Evolutionary conservation across 2,888 invertebrate genomes (phyloP).

Genomic region (Lasius platythorax): DNA sequence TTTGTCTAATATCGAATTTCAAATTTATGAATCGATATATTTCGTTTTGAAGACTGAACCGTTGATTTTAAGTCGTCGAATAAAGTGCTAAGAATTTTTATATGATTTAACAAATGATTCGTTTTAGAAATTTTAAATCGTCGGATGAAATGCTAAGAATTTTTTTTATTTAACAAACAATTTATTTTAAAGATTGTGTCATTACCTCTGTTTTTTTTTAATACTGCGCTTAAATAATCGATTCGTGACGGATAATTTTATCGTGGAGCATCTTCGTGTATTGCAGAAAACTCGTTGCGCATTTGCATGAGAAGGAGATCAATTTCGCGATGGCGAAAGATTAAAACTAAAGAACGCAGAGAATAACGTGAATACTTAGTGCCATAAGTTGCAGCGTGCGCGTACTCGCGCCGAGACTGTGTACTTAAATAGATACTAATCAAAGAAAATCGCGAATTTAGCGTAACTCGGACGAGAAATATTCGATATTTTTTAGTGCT

Average conservation of each 20-base stretch:
- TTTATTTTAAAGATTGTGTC: background rate
- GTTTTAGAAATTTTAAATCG: background rate
- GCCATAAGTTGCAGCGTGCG: conserved; percentile 84
- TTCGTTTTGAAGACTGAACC: background rate
- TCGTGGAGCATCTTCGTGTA: conserved; percentile 56
- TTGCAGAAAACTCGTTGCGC: conserved; percentile 3
- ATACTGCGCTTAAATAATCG: conserved; percentile 12
- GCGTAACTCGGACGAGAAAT: conserved; percentile 33
- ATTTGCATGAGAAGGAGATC: background rate
- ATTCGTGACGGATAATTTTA: conserved; percentile 12
- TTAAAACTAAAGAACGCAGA: conserved; percentile 41
- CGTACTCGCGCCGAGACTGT: conserved; percentile 81
- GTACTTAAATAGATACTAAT: conserved; percentile 84
- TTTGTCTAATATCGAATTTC: background rate
- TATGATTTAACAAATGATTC: background rate
- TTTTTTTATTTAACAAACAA: background rate
- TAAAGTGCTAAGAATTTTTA: background rate
- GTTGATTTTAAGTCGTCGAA: background rate
- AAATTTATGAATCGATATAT: background rate
- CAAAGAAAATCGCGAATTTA: conserved; percentile 44
- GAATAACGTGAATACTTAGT: conserved; percentile 85
- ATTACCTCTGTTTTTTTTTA: background rate
- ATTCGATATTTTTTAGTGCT: conserved; percentile 40
- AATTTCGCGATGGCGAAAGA: conserved; percentile 38
- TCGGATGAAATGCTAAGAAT: background rate